Conservation (phyloP, 2,888 invertebrate genomes). For the Tuberolachnus salignus region DNA sequence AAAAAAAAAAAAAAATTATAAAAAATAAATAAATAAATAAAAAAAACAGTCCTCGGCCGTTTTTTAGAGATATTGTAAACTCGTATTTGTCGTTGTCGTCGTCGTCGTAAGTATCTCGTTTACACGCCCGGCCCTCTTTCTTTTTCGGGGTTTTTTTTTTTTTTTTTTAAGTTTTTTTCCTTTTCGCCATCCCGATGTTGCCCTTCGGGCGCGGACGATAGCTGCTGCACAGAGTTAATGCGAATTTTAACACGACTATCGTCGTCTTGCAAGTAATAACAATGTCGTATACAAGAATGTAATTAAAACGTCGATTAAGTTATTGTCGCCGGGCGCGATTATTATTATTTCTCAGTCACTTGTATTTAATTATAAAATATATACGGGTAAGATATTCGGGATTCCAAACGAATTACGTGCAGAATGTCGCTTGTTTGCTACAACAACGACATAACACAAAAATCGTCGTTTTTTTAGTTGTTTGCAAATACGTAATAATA, state of each 20-base stretch:
- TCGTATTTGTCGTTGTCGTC: neutral
- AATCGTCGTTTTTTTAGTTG: too few relatives aligned
- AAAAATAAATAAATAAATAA: neutral
- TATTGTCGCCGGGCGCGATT: too few relatives aligned
- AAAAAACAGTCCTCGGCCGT: neutral
- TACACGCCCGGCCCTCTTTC: neutral
- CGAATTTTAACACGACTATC: too few relatives aligned
- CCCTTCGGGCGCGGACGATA: neutral
- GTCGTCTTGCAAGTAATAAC: neutral
- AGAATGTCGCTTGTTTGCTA: too few relatives aligned
- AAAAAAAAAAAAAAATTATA: neutral
- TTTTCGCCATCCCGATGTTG: too few relatives aligned
- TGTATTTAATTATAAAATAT: too few relatives aligned
- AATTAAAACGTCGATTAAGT: neutral
- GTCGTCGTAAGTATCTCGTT: neutral
- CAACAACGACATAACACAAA: too few relatives aligned
- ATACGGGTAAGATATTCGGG: too few relatives aligned
- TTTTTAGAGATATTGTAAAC: constrained; percentile 2
- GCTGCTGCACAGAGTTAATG: too few relatives aligned
- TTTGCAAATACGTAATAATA: too few relatives aligned
- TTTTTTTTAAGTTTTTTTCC: neutral
- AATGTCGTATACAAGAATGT: neutral
- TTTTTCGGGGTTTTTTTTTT: neutral
- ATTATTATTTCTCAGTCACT: too few relatives aligned
- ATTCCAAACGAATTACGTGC: too few relatives aligned